Base-by-base conservation (phyloP, 1,140 invertebrate genomes). In the Gryon sp. region DNA sequence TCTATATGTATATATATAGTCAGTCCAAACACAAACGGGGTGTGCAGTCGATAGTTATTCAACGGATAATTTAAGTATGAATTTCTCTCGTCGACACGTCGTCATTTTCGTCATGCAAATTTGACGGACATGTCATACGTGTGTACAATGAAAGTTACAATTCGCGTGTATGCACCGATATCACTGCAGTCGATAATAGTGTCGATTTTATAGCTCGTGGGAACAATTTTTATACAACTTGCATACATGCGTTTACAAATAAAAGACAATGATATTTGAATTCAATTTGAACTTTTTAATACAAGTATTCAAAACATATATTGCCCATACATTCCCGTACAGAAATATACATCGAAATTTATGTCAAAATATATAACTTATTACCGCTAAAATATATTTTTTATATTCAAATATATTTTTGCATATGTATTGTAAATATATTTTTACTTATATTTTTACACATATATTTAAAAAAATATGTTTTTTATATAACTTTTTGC, bases 1-100 rank as follows among this genome's bases (percentile, higher is more conserved):
- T 11, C 6, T 15, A 60, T 14, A 16, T 30, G n/a, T 24, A 24
- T 46, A 66, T 14, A n/a, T 20, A 14, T 38, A 26, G 52, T 14
- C 26, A 16, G 15, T 45, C 41, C 69, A 63, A 55, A 53, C 45
- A 65, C 30, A 22, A 12, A 16, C 28, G 30, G 53, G 68, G 45
- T 24, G 40, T 34, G 15, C 66, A 63, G 76, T 72, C 81, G 81
- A 80, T 81, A 82, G 69, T 75, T 82, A 74, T 76, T 30, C 79
- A n/a, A 24, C 41, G n/a, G 60, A 76, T 85, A 83, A 84, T 85
- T 83, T 78, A 80, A 80, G 80, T 80, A 86, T 86, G 79, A 83
- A 87, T 86, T 85, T 84, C 84, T 74, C 80, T 72, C 57, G 66
- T 62, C 43, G 60, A 57, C 43, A 38, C 22, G 32, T 63, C 46